Evolutionary conservation across 1,140 invertebrate species (phyloP).

Genomic region (Helicoverpa zea): DNA sequence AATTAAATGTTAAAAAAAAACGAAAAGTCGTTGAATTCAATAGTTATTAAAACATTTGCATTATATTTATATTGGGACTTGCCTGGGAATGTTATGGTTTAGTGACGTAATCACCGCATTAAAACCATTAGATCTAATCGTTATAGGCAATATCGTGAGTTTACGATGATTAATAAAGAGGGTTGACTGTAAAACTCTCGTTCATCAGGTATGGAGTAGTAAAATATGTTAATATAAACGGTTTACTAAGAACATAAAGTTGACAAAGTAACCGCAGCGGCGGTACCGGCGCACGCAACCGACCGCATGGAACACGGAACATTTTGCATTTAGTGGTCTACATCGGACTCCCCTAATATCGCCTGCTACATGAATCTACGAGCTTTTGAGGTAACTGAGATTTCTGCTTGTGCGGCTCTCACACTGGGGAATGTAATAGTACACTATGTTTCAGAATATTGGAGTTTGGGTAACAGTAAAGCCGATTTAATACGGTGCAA

Average conservation of each 20-base stretch:
- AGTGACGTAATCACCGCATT: constrained; percentile 38
- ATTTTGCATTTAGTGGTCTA: constrained; percentile 46
- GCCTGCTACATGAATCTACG: constrained; percentile 24
- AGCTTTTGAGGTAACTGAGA: constrained; percentile 25
- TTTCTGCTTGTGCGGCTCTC: constrained; percentile 17
- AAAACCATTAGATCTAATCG: constrained; percentile 46
- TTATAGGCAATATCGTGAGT: constrained; percentile 45
- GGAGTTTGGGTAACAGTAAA: constrained; percentile 28
- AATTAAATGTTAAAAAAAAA: not conserved
- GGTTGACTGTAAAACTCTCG: constrained; percentile 37
- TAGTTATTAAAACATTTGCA: constrained; percentile 47
- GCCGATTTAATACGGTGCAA: constrained; percentile 30
- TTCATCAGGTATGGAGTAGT: constrained; percentile 45
- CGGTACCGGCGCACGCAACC: constrained; percentile 47
- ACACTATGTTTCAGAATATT: constrained; percentile 1
- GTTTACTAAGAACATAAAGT: constrained; percentile 52
- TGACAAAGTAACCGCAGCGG: constrained; percentile 58
- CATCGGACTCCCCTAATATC: constrained; percentile 39
- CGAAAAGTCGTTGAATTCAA: not conserved
- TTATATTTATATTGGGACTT: constrained; percentile 28
- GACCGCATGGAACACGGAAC: constrained; percentile 36
- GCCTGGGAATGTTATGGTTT: constrained; percentile 40
- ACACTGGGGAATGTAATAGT: constrained; percentile 5
- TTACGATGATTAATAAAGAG: constrained; percentile 47
- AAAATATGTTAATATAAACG: constrained; percentile 50